phyloP scores from a whole-genome alignment of 2,797 vertebrate genomes.

The Coranthus polyacanthus region DNA sequence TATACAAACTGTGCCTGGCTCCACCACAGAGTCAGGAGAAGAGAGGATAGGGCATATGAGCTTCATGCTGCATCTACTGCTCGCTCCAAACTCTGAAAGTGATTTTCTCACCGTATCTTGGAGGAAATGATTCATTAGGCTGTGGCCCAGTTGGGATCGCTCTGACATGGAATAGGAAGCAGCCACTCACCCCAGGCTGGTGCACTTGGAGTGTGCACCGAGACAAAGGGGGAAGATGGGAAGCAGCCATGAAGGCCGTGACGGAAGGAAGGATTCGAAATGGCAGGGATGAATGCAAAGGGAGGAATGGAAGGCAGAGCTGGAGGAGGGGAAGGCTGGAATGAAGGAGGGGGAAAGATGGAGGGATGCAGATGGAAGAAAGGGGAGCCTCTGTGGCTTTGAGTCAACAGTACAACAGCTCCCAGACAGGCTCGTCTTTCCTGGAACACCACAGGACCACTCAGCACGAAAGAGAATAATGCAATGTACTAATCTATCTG shows the following conservation, averaged over 20 bases:
- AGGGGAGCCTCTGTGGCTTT: constrained; percentile 59
- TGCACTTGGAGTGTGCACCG: constrained; percentile 53
- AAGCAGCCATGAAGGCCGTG: constrained; percentile 52
- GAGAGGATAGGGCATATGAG: constrained; percentile 43
- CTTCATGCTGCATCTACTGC: constrained; percentile 49
- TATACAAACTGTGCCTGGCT: constrained; percentile 62
- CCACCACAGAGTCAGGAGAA: constrained; percentile 30
- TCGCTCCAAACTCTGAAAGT: constrained; percentile 69
- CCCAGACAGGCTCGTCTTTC: constrained; percentile 70
- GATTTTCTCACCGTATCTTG: constrained; percentile 77
- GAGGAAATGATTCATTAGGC: constrained; percentile 82
- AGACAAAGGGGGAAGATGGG: constrained; percentile 66
- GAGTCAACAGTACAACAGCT: constrained; percentile 65
- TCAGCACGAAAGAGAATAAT: constrained; percentile 57
- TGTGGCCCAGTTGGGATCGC: constrained; percentile 66
- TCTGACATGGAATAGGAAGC: constrained; percentile 79
- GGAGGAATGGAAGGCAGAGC: constrained; percentile 18
- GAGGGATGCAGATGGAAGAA: constrained; percentile 1
- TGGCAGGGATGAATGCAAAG: constrained; percentile 30
- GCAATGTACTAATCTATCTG: constrained; percentile 46
- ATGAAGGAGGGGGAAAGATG: constrained; percentile 34
- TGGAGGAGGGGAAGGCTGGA: constrained; percentile 41
- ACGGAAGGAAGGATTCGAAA: constrained; percentile 22
- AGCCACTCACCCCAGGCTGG: constrained; percentile 74
- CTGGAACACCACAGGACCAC: constrained; percentile 65